A percentile compares a stretch with the other conserved stretches of the same genome.
Conservation (phyloP, 1,140 invertebrate genomes). For the Drosophila truncata region DNA sequence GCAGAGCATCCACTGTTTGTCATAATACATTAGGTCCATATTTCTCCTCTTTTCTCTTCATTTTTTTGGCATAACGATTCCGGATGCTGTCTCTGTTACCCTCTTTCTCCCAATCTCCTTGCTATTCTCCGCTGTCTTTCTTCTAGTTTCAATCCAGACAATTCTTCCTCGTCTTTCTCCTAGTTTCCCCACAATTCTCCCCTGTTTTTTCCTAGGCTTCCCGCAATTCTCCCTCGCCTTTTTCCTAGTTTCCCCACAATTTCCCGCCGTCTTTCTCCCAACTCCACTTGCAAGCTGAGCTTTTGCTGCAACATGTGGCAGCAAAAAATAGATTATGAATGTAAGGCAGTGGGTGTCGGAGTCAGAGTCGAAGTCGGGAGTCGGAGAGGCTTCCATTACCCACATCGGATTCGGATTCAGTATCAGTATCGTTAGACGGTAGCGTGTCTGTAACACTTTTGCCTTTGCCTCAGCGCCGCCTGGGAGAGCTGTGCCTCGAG, state of each 20-base stretch:
- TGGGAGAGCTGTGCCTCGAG: constrained; percentile 56
- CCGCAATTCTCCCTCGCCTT: constrained; percentile 8
- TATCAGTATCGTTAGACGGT: constrained; percentile 66
- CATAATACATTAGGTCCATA: background rate
- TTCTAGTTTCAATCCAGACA: background rate
- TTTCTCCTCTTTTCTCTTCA: constrained; percentile 33
- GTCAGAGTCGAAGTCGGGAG: constrained; percentile 30
- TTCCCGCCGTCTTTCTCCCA: constrained; percentile 10
- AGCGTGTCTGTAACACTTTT: constrained; percentile 82
- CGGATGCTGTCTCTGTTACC: constrained; percentile 71
- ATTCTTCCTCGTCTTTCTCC: constrained; percentile 16
- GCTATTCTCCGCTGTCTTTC: constrained; percentile 16
- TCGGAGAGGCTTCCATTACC: constrained; percentile 15
- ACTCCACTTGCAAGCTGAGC: background rate
- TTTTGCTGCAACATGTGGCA: constrained; percentile 34
- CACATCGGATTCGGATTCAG: constrained; percentile 34
- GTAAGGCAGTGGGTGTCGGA: constrained; percentile 80
- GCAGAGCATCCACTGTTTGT: constrained; percentile 7
- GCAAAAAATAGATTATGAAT: constrained; percentile 79
- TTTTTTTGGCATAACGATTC: constrained; percentile 73
- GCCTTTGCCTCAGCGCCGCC: constrained; percentile 25
- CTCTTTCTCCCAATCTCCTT: constrained; percentile 9
- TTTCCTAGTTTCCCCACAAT: background rate
- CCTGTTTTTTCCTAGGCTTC: constrained; percentile 4
- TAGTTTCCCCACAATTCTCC: background rate